Evolutionary conservation across 2,797 vertebrate species (phyloP).

Genomic region (Lerista edwardsae): DNA sequence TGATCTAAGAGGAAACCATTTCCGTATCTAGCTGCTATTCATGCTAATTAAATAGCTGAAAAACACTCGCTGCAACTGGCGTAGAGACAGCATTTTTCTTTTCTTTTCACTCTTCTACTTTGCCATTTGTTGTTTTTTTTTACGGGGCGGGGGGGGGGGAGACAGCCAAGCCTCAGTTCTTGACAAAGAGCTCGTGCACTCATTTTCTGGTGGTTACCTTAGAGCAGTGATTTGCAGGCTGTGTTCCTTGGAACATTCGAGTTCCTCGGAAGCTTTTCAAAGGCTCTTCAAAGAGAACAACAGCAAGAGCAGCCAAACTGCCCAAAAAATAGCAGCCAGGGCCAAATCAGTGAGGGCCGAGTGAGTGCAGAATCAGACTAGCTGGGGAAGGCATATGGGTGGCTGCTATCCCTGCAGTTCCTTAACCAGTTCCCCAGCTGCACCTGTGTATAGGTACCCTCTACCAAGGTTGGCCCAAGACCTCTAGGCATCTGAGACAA

Average conservation of each 20-base stretch:
- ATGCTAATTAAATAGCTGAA: conserved; percentile 39
- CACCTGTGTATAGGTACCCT: no score
- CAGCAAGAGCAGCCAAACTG: background rate
- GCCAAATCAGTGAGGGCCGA: background rate
- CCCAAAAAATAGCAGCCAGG: background rate
- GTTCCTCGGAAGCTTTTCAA: background rate
- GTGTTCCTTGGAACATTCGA: background rate
- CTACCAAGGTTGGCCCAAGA: no score
- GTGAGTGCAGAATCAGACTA: background rate
- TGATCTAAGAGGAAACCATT: conserved; percentile 37
- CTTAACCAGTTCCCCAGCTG: background rate
- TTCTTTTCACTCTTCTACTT: background rate
- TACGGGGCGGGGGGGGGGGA: no score
- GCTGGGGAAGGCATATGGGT: background rate
- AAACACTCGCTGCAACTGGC: conserved; percentile 8
- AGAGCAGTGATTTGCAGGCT: background rate
- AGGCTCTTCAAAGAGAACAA: background rate
- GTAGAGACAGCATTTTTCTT: background rate
- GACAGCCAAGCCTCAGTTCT: background rate
- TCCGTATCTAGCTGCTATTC: conserved; percentile 31
- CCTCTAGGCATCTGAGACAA: no score
- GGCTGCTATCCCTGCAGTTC: background rate
- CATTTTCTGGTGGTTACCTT: background rate
- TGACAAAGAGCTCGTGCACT: background rate
- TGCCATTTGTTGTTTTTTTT: background rate